phyloP scores from a whole-genome alignment of 1,140 invertebrate species.

The Goniozus legneri region DNA sequence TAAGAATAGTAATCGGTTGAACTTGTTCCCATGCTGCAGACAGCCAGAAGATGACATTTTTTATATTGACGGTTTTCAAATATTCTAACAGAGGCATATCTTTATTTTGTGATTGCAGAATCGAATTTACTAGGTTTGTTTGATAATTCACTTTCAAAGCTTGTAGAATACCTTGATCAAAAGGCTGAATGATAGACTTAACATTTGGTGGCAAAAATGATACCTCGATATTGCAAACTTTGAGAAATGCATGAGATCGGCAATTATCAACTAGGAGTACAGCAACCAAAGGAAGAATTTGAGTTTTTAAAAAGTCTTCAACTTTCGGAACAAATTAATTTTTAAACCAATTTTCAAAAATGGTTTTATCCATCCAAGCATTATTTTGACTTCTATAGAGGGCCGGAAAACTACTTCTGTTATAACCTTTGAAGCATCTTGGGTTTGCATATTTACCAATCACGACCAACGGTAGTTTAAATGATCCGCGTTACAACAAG shows the following conservation, averaged over 20 bases:
- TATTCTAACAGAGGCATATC: background rate
- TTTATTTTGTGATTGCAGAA: background rate
- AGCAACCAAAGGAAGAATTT: constrained; percentile 19
- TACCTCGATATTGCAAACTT: too few relatives aligned
- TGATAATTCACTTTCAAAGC: background rate
- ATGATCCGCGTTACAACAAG: constrained; percentile 24
- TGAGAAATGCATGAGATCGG: constrained; percentile 20
- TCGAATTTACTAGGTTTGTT: background rate
- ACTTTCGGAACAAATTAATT: constrained; percentile 30
- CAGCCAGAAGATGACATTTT: background rate
- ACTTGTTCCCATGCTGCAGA: background rate
- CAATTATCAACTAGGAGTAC: constrained; percentile 33
- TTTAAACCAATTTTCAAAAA: constrained; percentile 31
- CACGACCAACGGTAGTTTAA: constrained; percentile 18
- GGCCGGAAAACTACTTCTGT: constrained; percentile 18
- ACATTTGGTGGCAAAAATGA: constrained; percentile 46
- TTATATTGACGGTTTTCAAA: background rate
- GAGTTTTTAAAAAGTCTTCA: too few relatives aligned
- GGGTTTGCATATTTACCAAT: constrained; percentile 30
- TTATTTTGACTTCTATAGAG: constrained; percentile 23
- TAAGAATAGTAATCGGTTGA: background rate
- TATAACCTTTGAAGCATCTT: constrained; percentile 20
- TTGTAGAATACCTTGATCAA: constrained; percentile 30
- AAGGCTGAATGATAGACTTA: too few relatives aligned
- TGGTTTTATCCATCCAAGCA: constrained; percentile 22